Conservation (phyloP, 92 coral and sea anemone genomes). For the Ricordea florida region DNA sequence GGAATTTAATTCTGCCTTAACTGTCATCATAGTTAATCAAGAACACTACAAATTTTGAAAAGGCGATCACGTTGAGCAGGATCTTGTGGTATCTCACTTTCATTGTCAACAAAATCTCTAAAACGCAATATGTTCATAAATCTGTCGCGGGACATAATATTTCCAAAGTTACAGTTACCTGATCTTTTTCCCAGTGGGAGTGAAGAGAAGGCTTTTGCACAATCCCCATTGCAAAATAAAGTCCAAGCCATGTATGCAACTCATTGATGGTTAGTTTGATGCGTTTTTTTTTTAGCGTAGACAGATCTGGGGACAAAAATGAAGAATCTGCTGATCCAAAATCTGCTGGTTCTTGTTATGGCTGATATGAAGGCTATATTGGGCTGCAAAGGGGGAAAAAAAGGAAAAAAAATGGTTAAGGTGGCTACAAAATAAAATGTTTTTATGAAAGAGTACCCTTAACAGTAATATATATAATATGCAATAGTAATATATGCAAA, state of each 20-base stretch:
- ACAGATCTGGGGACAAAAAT: background rate
- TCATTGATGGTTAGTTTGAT: slow-evolving; percentile 37
- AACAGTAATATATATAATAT: slow-evolving; percentile 11
- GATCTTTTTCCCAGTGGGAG: slow-evolving; percentile 35
- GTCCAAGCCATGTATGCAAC: slow-evolving; percentile 47
- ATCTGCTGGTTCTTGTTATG: slow-evolving; percentile 10
- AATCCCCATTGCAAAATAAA: slow-evolving; percentile 38
- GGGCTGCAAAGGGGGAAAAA: slow-evolving; percentile 9
- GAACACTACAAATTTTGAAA: slow-evolving; percentile 19
- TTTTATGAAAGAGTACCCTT: slow-evolving; percentile 15
- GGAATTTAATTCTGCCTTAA: slow-evolving; percentile 17
- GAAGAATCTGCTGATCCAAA: slow-evolving; percentile 3
- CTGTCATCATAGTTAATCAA: slow-evolving; percentile 4
- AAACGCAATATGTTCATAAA: slow-evolving; percentile 41
- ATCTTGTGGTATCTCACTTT: slow-evolving; percentile 26
- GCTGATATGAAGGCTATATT: background rate
- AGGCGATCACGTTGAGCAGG: slow-evolving; percentile 29
- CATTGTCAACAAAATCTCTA: slow-evolving; percentile 34
- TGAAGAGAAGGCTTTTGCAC: slow-evolving; percentile 30
- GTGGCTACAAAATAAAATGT: slow-evolving; percentile 5
- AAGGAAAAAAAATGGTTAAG: slow-evolving; percentile 1
- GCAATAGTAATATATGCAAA: slow-evolving; percentile 10
- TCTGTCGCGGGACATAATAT: slow-evolving; percentile 29
- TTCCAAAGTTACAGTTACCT: slow-evolving; percentile 29
- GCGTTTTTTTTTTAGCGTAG: background rate